Conservation (phyloP, 1,140 invertebrate genomes). For the Tribolium madens region DNA sequence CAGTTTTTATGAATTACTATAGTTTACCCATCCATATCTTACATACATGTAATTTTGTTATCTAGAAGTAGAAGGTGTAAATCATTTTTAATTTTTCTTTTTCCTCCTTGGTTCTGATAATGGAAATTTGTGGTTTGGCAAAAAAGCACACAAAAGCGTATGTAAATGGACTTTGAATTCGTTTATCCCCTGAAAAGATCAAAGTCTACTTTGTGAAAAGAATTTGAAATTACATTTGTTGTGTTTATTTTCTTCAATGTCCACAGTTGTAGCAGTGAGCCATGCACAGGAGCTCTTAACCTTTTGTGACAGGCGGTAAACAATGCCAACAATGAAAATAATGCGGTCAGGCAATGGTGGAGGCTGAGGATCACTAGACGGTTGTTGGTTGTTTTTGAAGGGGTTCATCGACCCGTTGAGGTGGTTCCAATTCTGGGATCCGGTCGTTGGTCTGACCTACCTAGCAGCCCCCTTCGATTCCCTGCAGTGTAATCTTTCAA, state of each 20-base stretch:
- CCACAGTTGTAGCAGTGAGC: not conserved
- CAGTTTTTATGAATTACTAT: too few relatives aligned
- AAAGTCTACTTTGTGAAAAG: too few relatives aligned
- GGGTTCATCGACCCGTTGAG: constrained; percentile 47
- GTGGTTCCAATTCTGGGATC: constrained; percentile 42
- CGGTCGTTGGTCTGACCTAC: constrained; percentile 51
- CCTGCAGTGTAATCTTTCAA: constrained; percentile 6
- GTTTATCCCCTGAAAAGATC: too few relatives aligned
- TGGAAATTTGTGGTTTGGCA: too few relatives aligned
- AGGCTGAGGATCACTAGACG: constrained; percentile 25
- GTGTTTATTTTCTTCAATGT: not conserved
- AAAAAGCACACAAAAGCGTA: too few relatives aligned
- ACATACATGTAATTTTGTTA: too few relatives aligned
- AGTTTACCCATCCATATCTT: too few relatives aligned
- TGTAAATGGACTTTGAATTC: too few relatives aligned
- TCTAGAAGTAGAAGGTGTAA: too few relatives aligned
- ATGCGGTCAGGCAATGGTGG: constrained; percentile 29
- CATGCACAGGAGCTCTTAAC: constrained; percentile 19
- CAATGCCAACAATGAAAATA: constrained; percentile 38
- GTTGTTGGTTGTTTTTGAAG: constrained; percentile 8
- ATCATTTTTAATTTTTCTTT: too few relatives aligned
- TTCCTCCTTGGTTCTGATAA: too few relatives aligned
- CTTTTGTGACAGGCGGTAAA: constrained; percentile 19
- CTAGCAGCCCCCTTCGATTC: constrained; percentile 37
- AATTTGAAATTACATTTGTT: too few relatives aligned